These are phyloP conservation scores for Camelus bactrianus DNA, from an alignment of 2,113 vertebrate species.

Conservation along the genomic window DNA sequence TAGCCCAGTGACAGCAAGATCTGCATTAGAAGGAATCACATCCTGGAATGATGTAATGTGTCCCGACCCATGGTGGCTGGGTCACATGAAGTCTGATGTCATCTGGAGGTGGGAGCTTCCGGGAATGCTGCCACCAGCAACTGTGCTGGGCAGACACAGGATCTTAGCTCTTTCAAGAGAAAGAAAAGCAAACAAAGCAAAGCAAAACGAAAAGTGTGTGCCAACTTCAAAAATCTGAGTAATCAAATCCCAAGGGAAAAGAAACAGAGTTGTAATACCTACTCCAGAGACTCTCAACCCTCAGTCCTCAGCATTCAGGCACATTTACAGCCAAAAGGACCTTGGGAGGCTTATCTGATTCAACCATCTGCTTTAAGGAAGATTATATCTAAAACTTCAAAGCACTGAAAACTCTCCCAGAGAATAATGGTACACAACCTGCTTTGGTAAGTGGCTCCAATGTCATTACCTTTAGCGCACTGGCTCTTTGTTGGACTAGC, in stretches of 20 bases:
- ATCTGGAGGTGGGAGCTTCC: constrained; percentile 19
- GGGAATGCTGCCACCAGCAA: constrained; percentile 53
- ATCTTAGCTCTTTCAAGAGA: constrained; percentile 3
- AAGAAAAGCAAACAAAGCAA: constrained; percentile 10
- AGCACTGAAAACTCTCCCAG: background rate
- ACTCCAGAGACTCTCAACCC: background rate
- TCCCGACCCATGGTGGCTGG: background rate
- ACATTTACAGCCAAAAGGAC: background rate
- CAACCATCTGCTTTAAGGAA: background rate
- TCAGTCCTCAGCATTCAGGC: background rate
- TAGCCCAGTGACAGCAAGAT: background rate
- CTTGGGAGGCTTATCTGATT: background rate
- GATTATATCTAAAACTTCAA: background rate
- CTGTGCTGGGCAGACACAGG: background rate
- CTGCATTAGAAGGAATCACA: background rate
- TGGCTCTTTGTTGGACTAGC: background rate
- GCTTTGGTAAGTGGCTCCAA: background rate
- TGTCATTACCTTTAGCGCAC: background rate
- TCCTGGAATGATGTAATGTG: constrained; percentile 44
- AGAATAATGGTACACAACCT: background rate
- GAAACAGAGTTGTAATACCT: background rate
- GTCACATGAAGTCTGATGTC: constrained; percentile 60
- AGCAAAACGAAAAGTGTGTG: background rate
- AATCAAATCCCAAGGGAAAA: background rate
- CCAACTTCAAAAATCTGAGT: background rate